A percentile compares a stretch with the other conserved stretches of the same genome.
These are phyloP conservation scores for Melinaea marsaeus DNA, from an alignment of 2,888 invertebrate genomes.

Conservation along the genomic window DNA sequence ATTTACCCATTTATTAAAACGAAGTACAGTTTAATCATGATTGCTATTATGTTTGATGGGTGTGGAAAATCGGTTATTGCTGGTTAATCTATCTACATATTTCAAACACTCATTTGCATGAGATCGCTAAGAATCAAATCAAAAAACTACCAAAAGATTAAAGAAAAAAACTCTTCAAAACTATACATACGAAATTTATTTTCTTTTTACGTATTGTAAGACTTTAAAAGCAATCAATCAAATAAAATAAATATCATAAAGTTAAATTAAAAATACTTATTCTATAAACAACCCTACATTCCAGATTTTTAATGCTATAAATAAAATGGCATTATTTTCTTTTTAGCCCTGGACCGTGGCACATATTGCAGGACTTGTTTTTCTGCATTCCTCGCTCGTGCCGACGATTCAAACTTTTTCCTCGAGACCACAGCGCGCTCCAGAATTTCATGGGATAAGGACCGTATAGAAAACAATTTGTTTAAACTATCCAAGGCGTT, in stretches of 20 bases:
- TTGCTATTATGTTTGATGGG: not conserved
- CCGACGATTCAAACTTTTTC: slow-evolving; percentile 53
- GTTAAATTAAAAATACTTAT: too few species aligned
- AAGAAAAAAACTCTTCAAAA: too few species aligned
- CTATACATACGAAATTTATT: too few species aligned
- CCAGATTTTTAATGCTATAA: slow-evolving; percentile 9
- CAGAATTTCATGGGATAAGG: slow-evolving; percentile 26
- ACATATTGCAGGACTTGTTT: slow-evolving; percentile 32
- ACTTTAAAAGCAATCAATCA: too few species aligned
- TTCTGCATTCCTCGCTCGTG: slow-evolving; percentile 67
- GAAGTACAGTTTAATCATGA: not conserved
- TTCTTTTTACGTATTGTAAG: too few species aligned
- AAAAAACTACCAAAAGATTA: too few species aligned
- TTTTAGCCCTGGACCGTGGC: slow-evolving; percentile 21
- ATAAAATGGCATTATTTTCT: slow-evolving; percentile 13
- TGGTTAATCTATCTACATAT: not conserved
- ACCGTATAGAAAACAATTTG: slow-evolving; percentile 21
- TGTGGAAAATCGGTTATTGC: slow-evolving; percentile 1
- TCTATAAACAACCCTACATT: too few species aligned
- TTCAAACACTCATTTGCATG: not conserved
- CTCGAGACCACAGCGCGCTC: slow-evolving; percentile 38
- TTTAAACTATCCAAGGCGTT: slow-evolving; percentile 15
- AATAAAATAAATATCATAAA: too few species aligned
- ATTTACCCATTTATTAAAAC: too few species aligned
- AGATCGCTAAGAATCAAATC: not conserved